A percentile compares a stretch with the other conserved stretches of the same genome.
Conservation (phyloP, 2,797 vertebrate genomes). For the Cryptoprocta ferox region DNA sequence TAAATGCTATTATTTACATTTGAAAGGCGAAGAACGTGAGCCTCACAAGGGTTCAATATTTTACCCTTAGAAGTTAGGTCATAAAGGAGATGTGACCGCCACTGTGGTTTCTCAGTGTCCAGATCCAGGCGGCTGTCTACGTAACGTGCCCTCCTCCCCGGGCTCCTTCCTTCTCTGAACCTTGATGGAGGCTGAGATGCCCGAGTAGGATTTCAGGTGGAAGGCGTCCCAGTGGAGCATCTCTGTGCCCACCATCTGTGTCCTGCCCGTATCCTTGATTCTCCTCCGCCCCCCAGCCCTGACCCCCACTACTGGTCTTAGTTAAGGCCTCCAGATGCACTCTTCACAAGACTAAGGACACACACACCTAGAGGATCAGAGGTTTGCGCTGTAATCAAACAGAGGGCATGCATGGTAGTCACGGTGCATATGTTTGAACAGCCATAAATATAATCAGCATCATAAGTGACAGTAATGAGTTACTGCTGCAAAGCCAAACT, state of each 20-base stretch:
- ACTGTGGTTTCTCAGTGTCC: no score
- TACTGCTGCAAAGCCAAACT: background rate
- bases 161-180: background rate
- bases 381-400: background rate
- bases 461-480: background rate
- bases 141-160: rapidly evolving
- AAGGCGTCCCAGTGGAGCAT: background rate
- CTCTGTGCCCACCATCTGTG: no score
- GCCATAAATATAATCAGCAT: no score
- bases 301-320: background rate
- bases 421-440: no score
- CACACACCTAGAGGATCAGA: background rate
- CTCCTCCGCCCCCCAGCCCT: no score
- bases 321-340: background rate
- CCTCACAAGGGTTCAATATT: rapidly evolving
- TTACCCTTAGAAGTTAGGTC: background rate
- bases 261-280: no score
- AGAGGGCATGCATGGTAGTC: background rate
- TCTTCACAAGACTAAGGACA: background rate
- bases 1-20: background rate
- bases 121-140: background rate
- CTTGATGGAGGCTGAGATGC: background rate
- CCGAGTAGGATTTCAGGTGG: background rate
- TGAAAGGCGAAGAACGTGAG: no score
- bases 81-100: rapidly evolving